Evolutionary conservation across 2,797 vertebrate genomes (phyloP).

Genomic region (Acomys russatus): DNA sequence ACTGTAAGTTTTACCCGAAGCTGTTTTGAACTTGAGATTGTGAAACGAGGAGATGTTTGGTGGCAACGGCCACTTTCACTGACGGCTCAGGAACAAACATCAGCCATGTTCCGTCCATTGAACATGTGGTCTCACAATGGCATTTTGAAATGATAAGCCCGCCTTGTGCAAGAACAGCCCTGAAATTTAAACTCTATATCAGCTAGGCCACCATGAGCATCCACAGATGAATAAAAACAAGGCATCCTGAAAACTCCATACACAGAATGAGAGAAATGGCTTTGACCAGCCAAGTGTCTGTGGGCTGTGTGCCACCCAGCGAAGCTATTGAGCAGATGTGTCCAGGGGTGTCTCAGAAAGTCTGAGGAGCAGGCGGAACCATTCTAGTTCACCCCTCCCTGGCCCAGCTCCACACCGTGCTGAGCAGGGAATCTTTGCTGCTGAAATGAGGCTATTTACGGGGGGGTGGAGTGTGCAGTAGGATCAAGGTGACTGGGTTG

Average conservation of each 20-base stretch:
- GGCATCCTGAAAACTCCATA: not conserved
- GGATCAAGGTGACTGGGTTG: not conserved
- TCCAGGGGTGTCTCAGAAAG: not conserved
- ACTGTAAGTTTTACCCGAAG: conserved; percentile 83
- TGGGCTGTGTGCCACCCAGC: not conserved
- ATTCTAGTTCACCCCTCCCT: not conserved
- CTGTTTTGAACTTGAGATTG: conserved; percentile 86
- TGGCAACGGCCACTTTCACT: not conserved
- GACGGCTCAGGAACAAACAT: not conserved
- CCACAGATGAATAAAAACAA: not conserved
- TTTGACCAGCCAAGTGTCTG: not conserved
- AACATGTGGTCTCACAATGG: not conserved
- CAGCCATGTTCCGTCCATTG: not conserved
- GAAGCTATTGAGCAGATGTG: not conserved
- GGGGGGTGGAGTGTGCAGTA: not conserved
- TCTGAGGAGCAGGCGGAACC: not conserved
- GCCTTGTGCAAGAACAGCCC: not conserved
- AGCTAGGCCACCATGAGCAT: not conserved
- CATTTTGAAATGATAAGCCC: conserved; percentile 7
- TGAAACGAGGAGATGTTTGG: not conserved
- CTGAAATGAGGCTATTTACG: not conserved
- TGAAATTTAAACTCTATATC: not conserved
- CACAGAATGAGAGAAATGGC: not conserved
- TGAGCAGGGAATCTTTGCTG: not conserved
- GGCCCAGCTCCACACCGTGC: not conserved